Evolutionary conservation across 2,113 vertebrate genomes (phyloP).

Genomic region (Oryzias javanicus): DNA sequence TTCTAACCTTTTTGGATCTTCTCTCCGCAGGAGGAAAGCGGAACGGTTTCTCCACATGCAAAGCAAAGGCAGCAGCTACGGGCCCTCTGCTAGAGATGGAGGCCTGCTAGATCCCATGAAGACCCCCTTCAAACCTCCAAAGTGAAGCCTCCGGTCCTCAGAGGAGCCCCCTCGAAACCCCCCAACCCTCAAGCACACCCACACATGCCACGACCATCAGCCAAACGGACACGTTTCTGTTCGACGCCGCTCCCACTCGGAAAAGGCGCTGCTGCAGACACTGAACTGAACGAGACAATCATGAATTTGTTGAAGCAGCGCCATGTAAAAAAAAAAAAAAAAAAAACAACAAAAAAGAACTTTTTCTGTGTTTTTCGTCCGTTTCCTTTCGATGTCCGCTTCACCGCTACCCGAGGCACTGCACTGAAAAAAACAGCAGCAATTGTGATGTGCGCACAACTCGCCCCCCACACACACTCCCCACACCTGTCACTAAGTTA

Average conservation of each 20-base stretch:
- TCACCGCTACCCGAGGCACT: constrained; percentile 64
- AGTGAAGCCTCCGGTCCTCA: constrained; percentile 68
- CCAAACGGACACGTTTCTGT: constrained; percentile 34
- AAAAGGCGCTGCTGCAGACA: constrained; percentile 69
- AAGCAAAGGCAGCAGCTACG: constrained; percentile 92
- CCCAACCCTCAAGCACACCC: background rate
- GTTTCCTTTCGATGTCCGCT: constrained; percentile 45
- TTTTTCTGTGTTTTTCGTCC: constrained; percentile 38
- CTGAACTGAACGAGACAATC: constrained; percentile 80
- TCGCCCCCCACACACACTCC: constrained; percentile 50
- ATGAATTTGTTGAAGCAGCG: constrained; percentile 50
- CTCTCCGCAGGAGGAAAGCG: constrained; percentile 87
- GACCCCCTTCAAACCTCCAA: constrained; percentile 71
- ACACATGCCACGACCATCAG: constrained; percentile 29
- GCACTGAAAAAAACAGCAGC: constrained; percentile 72
- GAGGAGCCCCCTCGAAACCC: constrained; percentile 39
- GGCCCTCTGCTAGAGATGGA: constrained; percentile 98
- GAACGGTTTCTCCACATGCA: constrained; percentile 92
- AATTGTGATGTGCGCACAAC: constrained; percentile 65
- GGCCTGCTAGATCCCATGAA: constrained; percentile 87
- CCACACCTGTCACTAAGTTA: constrained; percentile 69
- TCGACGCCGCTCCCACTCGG: constrained; percentile 41
- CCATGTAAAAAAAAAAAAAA: constrained; percentile 7
- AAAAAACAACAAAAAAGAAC: constrained; percentile 19
- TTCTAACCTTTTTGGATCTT: background rate